Conservation (phyloP, 2,888 invertebrate species). For the Aporophyla lueneburgensis region DNA sequence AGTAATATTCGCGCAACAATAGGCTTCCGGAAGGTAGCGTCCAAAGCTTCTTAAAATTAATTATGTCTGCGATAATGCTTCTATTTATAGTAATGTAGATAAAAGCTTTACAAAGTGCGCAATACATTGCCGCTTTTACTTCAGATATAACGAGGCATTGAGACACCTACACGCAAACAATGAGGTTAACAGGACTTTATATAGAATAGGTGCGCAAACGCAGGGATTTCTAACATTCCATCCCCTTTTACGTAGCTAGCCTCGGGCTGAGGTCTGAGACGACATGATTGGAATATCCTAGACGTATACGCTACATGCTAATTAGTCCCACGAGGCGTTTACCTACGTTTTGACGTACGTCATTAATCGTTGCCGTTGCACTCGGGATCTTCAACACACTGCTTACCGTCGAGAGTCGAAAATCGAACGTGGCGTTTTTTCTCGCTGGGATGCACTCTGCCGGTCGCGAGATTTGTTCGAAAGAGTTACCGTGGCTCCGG, state of each 20-base stretch:
- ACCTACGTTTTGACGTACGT: too few relatives aligned
- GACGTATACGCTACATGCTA: constrained; percentile 46
- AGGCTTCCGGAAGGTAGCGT: constrained; percentile 55
- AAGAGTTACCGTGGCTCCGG: too few relatives aligned
- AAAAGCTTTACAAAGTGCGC: constrained; percentile 62
- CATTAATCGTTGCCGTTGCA: too few relatives aligned
- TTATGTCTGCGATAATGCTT: constrained; percentile 56
- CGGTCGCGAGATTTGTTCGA: too few relatives aligned
- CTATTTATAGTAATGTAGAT: constrained; percentile 66
- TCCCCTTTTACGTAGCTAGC: constrained; percentile 70
- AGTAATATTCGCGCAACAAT: constrained; percentile 59
- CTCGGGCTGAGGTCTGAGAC: constrained; percentile 64
- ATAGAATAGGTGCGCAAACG: constrained; percentile 46
- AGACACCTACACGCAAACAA: constrained; percentile 65
- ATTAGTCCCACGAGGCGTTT: constrained; percentile 64
- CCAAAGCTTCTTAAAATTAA: constrained; percentile 63
- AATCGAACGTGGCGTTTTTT: too few relatives aligned
- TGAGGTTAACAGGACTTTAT: constrained; percentile 51
- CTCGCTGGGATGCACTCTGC: too few relatives aligned
- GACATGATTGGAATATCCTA: constrained; percentile 56
- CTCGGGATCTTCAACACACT: too few relatives aligned
- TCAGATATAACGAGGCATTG: constrained; percentile 63
- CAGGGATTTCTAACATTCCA: constrained; percentile 69
- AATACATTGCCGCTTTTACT: constrained; percentile 61
- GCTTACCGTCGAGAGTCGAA: too few relatives aligned